Percentiles rank a stretch among this genome's conserved stretches.
Conservation (phyloP, 2,888 invertebrate species). For the Melieria picta region DNA sequence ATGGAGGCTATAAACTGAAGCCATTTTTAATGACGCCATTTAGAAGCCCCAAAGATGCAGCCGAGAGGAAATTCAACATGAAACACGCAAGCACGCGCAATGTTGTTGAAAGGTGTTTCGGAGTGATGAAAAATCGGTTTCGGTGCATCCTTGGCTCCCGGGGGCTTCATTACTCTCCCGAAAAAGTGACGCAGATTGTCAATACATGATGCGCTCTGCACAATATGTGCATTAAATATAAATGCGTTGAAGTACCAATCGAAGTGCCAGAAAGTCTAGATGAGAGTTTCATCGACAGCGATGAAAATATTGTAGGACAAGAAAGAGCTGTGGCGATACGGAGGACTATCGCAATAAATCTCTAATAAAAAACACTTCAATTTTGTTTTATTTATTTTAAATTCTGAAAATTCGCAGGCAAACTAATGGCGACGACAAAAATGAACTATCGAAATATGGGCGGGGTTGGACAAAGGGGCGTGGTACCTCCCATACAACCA, state of each 20-base stretch:
- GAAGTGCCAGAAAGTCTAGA: too few relatives aligned
- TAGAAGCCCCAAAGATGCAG: conserved; percentile 12
- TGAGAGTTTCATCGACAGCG: too few relatives aligned
- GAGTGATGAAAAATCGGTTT: conserved; percentile 23
- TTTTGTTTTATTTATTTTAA: too few relatives aligned
- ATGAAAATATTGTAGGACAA: too few relatives aligned
- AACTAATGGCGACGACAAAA: too few relatives aligned
- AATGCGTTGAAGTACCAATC: not conserved
- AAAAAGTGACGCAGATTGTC: conserved; percentile 20
- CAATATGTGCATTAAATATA: conserved; percentile 31
- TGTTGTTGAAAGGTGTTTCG: conserved; percentile 20
- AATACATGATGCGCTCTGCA: conserved; percentile 30
- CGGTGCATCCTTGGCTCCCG: conserved; percentile 18
- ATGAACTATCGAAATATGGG: too few relatives aligned
- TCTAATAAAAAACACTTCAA: too few relatives aligned
- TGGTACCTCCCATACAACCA: too few relatives aligned
- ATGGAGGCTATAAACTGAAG: conserved; percentile 10
- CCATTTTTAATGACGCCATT: conserved; percentile 6
- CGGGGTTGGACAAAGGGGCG: too few relatives aligned
- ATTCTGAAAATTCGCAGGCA: too few relatives aligned
- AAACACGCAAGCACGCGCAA: conserved; percentile 7
- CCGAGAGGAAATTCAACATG: conserved; percentile 20
- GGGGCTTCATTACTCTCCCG: conserved; percentile 23
- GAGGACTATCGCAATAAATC: too few relatives aligned
- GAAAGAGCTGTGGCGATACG: too few relatives aligned